A percentile compares a stretch with the other conserved stretches of the same genome.
Evolutionary conservation across 2,888 invertebrate species (phyloP).

Genomic region (Heliconius sara): DNA sequence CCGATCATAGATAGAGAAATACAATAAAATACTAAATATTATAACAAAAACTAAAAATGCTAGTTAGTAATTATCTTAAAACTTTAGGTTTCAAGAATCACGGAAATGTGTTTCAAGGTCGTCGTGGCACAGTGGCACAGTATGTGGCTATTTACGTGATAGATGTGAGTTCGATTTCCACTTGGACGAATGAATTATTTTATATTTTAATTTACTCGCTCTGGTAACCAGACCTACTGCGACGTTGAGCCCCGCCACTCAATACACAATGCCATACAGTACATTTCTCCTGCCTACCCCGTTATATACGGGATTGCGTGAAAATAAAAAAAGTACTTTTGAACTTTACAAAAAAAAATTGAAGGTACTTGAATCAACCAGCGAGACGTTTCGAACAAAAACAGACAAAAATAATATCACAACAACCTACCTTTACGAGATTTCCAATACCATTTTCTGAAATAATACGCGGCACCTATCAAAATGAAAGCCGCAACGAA

Average conservation of each 20-base stretch:
- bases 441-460: slow-evolving; percentile 86
- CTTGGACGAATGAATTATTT: background rate
- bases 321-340: background rate
- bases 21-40: background rate
- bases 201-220: background rate
- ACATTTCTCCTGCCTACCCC: background rate
- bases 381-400: slow-evolving; percentile 12
- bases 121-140: background rate
- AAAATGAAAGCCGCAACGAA: slow-evolving; percentile 86
- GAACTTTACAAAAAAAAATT: background rate
- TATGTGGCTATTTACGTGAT: background rate
- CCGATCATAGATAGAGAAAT: background rate
- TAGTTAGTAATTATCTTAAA: background rate
- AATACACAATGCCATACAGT: background rate
- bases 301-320: no score
- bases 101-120: background rate
- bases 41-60: background rate
- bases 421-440: slow-evolving; percentile 81
- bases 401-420: slow-evolving; percentile 30
- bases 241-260: background rate
- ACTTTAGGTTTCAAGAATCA: background rate
- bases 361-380: slow-evolving; percentile 13
- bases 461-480: slow-evolving; percentile 82
- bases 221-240: background rate
- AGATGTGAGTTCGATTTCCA: background rate